Base-by-base conservation (phyloP, 2,888 invertebrate species). In the Lasioglossum morio region DNA sequence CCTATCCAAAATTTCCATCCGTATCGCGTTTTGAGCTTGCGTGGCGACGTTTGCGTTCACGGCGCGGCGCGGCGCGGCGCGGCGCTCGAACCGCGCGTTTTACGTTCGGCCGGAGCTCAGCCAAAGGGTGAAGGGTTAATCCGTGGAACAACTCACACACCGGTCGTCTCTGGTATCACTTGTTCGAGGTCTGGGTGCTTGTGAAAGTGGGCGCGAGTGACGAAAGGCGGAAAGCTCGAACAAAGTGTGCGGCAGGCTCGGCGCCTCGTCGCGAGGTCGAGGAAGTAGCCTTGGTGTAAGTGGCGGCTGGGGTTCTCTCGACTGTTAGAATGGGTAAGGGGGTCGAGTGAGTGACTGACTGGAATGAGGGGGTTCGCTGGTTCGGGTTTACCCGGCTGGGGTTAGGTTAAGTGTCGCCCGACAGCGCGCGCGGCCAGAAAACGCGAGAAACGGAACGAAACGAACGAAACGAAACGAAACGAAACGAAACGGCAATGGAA, bases 341-440 rank as follows among this genome's bases (percentile, higher is more conserved):
- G 85, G 85, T 90, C 90, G 87, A 88, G 89, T 89, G 88, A 85
- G 88, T 86, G 89, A 88, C 87, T 87, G 90, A 79, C 85, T 89
- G 89, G 84, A 88, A 90, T 77, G 89, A 86, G 87, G 78, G 85
- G 87, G 87, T 86, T 86, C 89, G 80, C 77, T 81, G 85, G 88
- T 84, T 85, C 83, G 72, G 80, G 83, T 88, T 86, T 77, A 66
- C 80, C 72, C 70, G 79, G 81, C 81, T 76, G 37, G 77, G 88
- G 88, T 87, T 89, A 83, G 85, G 89, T 87, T 84, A 83, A 85
- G 84, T 82, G 89, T 89, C 85, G 81, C 81, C 84, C 81, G 60
- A 70, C 77, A 48, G 79, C 72, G 84, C 78, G 73, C 85, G 77
- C 43, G 57, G 75, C 46, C 63, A 82, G 72, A 77, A 77, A 76